A percentile compares a stretch with the other conserved stretches of the same genome.
These are phyloP conservation scores for Oedothorax gibbosus DNA, from an alignment of 1,140 invertebrate genomes.

Conservation along the genomic window DNA sequence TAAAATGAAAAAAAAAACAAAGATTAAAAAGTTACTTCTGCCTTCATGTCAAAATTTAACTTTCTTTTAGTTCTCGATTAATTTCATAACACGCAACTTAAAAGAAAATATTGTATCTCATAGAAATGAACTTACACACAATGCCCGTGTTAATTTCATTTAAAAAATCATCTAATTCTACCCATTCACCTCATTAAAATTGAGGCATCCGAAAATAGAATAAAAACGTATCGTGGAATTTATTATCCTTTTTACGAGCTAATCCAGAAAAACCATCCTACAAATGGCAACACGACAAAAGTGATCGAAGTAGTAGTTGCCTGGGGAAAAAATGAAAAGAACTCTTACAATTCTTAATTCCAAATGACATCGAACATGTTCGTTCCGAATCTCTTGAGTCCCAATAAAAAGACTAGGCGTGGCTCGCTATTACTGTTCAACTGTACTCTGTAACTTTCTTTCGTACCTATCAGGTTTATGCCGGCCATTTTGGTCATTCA, in stretches of 20 bases:
- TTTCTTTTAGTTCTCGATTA: too few relatives aligned
- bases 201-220: slow-evolving; percentile 3
- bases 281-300: slow-evolving; percentile 51
- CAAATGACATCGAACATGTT: slow-evolving; percentile 51
- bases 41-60: too few relatives aligned
- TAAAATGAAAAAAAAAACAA: too few relatives aligned
- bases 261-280: slow-evolving; percentile 19
- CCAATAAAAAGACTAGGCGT: slow-evolving; percentile 57
- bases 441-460: neutral
- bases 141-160: too few relatives aligned
- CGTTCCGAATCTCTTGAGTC: slow-evolving; percentile 32
- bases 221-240: slow-evolving; percentile 7
- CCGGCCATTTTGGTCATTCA: slow-evolving; percentile 41
- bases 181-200: too few relatives aligned
- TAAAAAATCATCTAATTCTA: too few relatives aligned
- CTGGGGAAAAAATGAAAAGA: slow-evolving; percentile 19
- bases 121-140: too few relatives aligned
- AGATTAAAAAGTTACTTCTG: too few relatives aligned
- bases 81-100: too few relatives aligned
- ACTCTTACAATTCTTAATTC: slow-evolving; percentile 48
- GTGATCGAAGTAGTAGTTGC: slow-evolving; percentile 20
- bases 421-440: slow-evolving; percentile 12
- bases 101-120: too few relatives aligned
- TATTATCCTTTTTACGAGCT: slow-evolving; percentile 1
- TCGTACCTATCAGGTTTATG: slow-evolving; percentile 46